Percentiles rank a stretch among this genome's conserved stretches.
phyloP scores from a whole-genome alignment of 2,888 invertebrate genomes.

The Lithophane leautieri region DNA sequence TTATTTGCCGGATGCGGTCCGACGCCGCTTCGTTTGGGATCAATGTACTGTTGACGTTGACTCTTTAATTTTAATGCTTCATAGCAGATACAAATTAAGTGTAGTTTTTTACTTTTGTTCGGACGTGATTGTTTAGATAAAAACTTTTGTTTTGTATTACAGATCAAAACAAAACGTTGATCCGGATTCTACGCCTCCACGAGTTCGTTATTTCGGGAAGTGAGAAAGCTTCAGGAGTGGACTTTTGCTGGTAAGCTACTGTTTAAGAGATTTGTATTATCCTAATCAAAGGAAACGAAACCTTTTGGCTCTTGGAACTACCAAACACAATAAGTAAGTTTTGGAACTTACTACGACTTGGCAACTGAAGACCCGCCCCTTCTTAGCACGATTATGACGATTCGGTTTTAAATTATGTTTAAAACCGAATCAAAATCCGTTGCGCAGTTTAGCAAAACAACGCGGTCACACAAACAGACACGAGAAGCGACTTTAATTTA shows the following conservation, averaged over 20 bases:
- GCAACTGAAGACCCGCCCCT: too few species aligned
- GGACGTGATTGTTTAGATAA: constrained; percentile 41
- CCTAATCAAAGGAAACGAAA: not conserved
- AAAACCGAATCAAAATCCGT: too few species aligned
- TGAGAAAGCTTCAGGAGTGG: not conserved
- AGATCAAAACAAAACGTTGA: constrained; percentile 12
- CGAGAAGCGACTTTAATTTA: too few species aligned
- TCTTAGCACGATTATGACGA: too few species aligned
- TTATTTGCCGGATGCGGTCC: constrained; percentile 86
- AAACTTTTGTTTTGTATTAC: constrained; percentile 33
- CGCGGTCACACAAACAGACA: too few species aligned
- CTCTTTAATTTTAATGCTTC: constrained; percentile 74
- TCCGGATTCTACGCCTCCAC: not conserved
- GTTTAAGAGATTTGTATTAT: not conserved
- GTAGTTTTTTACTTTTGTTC: constrained; percentile 54
- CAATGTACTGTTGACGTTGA: constrained; percentile 77
- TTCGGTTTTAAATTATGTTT: too few species aligned
- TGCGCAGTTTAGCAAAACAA: too few species aligned
- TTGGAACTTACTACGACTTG: too few species aligned
- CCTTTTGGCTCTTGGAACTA: not conserved
- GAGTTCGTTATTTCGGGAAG: not conserved
- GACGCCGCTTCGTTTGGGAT: constrained; percentile 78
- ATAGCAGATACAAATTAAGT: constrained; percentile 66
- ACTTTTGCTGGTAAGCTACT: not conserved
- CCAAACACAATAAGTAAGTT: not conserved